Evolutionary conservation across 53 echinoderm and acorn worm species (phyloP).

Genomic region (Arbacia lixula): DNA sequence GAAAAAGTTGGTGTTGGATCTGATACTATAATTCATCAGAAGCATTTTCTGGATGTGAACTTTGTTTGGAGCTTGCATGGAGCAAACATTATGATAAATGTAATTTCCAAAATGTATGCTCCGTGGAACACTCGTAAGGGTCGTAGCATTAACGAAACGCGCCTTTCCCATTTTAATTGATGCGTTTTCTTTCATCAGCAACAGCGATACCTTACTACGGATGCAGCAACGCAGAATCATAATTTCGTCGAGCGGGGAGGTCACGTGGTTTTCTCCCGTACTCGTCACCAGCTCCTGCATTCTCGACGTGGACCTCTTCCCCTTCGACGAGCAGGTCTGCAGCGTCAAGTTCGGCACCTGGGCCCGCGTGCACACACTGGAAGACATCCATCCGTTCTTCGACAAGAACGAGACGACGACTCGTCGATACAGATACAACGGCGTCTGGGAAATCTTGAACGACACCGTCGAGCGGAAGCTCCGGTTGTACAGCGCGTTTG

Average conservation of each 20-base stretch:
- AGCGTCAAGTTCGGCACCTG: slow-evolving; percentile 37
- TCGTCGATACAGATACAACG: slow-evolving; percentile 28
- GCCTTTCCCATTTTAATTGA: no score
- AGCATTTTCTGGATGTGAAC: no score
- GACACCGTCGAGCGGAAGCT: neutral
- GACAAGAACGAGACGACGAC: slow-evolving; percentile 10
- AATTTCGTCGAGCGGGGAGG: neutral
- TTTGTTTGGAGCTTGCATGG: no score
- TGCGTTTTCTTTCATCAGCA: neutral
- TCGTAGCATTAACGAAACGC: no score
- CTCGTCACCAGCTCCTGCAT: slow-evolving; percentile 53
- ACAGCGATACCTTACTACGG: neutral
- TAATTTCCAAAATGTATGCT: no score
- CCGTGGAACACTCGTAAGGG: no score
- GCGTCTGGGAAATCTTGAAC: slow-evolving; percentile 56
- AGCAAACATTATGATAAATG: no score
- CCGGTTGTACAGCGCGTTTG: slow-evolving; percentile 30
- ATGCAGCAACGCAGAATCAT: neutral
- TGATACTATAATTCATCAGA: no score
- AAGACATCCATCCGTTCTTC: slow-evolving; percentile 31
- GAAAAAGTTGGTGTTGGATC: no score
- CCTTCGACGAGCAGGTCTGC: slow-evolving; percentile 66
- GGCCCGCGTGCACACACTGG: slow-evolving; percentile 4
- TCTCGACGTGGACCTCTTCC: slow-evolving; percentile 55
- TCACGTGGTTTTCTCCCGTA: slow-evolving; percentile 58